Evolutionary conservation across 2,113 vertebrate species (phyloP).

Genomic region (Bucco capensis): DNA sequence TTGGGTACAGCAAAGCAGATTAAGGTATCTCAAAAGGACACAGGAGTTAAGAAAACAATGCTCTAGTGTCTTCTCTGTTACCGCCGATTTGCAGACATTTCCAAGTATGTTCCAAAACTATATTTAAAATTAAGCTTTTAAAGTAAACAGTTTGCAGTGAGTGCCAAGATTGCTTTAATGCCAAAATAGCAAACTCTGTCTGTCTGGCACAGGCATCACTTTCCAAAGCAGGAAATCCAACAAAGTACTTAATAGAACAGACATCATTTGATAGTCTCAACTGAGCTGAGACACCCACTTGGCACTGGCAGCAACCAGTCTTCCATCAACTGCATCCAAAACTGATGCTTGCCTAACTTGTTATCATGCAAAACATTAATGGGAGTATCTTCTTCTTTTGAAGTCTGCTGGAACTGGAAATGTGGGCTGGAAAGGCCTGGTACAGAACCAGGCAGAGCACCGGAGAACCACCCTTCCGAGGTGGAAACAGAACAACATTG

Average conservation of each 20-base stretch:
- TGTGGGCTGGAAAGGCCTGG: background rate
- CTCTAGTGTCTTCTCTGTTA: background rate
- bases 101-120: slow-evolving; percentile 19
- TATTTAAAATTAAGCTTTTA: slow-evolving; percentile 52
- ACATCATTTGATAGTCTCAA: slow-evolving; percentile 53
- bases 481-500: background rate
- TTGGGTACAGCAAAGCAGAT: background rate
- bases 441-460: background rate
- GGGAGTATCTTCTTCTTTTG: slow-evolving; percentile 50
- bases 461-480: slow-evolving; percentile 4
- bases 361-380: slow-evolving; percentile 60
- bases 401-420: background rate
- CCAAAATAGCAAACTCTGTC: slow-evolving; percentile 19
- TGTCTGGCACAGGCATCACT: slow-evolving; percentile 29
- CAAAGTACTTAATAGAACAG: slow-evolving; percentile 51
- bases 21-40: slow-evolving; percentile 2
- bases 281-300: slow-evolving; percentile 22
- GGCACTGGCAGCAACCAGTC: slow-evolving; percentile 35
- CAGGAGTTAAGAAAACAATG: background rate
- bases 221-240: slow-evolving; percentile 59
- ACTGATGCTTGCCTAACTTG: slow-evolving; percentile 21
- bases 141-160: slow-evolving; percentile 35
- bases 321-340: slow-evolving; percentile 30
- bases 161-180: slow-evolving; percentile 21
- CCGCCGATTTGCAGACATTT: slow-evolving; percentile 22